A percentile compares a stretch with the other conserved stretches of the same genome.
Evolutionary conservation across 2,888 invertebrate species (phyloP).

Genomic region (Xylota segnis): DNA sequence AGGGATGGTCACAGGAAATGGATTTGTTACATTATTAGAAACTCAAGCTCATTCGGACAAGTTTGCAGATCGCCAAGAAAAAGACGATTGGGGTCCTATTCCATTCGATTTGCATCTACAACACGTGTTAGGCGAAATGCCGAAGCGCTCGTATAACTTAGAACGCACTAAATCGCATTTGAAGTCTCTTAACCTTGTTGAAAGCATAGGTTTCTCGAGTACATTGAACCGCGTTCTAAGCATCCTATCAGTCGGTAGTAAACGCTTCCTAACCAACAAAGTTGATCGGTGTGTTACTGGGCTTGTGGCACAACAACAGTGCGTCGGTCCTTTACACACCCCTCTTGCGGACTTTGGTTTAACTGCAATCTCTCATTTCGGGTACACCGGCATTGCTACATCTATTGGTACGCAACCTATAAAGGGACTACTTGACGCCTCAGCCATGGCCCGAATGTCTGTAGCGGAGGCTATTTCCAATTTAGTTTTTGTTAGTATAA

Average conservation of each 20-base stretch:
- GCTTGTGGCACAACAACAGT: constrained; percentile 98
- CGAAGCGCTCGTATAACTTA: constrained; percentile 88
- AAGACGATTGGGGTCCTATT: constrained; percentile 85
- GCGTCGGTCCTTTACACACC: constrained; percentile 98
- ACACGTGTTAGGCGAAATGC: constrained; percentile 94
- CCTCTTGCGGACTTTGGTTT: constrained; percentile 98
- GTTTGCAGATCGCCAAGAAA: constrained; percentile 82
- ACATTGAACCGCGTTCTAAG: constrained; percentile 89
- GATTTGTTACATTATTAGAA: constrained; percentile 90
- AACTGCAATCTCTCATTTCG: constrained; percentile 93
- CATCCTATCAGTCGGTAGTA: constrained; percentile 96
- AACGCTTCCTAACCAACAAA: constrained; percentile 97
- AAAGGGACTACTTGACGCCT: constrained; percentile 91
- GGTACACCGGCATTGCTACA: constrained; percentile 94
- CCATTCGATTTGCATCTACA: constrained; percentile 96
- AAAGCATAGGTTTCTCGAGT: constrained; percentile 79
- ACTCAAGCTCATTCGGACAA: constrained; percentile 85
- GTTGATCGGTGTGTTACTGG: constrained; percentile 98
- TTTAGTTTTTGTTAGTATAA: constrained; percentile 90
- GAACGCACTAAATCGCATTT: constrained; percentile 79
- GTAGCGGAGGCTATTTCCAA: constrained; percentile 98
- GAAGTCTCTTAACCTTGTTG: constrained; percentile 84
- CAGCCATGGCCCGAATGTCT: constrained; percentile 96
- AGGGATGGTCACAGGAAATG: constrained; percentile 95
- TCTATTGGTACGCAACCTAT: constrained; percentile 99